Conservation (phyloP, 2,888 invertebrate species). For the Plusia festucae region DNA sequence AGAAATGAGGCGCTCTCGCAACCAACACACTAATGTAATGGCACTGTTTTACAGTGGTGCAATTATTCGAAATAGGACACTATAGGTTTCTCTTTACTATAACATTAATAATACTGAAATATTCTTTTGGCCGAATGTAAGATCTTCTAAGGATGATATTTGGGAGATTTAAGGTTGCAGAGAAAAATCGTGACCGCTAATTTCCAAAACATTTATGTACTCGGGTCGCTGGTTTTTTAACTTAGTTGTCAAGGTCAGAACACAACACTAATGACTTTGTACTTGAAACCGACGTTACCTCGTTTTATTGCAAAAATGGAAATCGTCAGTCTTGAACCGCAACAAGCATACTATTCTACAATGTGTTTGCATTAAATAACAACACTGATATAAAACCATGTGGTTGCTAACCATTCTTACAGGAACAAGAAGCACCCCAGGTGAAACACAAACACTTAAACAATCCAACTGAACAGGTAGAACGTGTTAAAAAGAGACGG, state of each 20-base stretch:
- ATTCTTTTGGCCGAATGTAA: constrained; percentile 22
- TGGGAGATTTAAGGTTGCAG: constrained; percentile 59
- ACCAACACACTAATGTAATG: constrained; percentile 50
- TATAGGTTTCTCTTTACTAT: constrained; percentile 9
- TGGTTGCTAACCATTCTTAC: constrained; percentile 31
- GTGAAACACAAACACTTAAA: constrained; percentile 71
- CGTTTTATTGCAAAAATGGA: constrained; percentile 55
- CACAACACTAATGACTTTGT: constrained; percentile 78
- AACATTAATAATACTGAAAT: too few species aligned
- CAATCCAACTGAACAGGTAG: constrained; percentile 72
- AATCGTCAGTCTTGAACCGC: constrained; percentile 47
- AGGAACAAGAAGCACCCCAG: constrained; percentile 39
- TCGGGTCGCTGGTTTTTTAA: constrained; percentile 78
- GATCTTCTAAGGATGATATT: too few species aligned
- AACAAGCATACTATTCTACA: constrained; percentile 21
- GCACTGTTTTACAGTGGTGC: constrained; percentile 55
- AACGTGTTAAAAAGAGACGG: constrained; percentile 84
- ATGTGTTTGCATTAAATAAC: constrained; percentile 21
- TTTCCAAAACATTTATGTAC: constrained; percentile 78
- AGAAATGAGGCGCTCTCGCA: constrained; percentile 67
- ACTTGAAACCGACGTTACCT: constrained; percentile 76
- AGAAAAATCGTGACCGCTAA: constrained; percentile 80
- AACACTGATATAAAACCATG: constrained; percentile 28
- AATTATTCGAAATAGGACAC: too few species aligned
- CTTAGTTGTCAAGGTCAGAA: constrained; percentile 81